phyloP scores from a whole-genome alignment of 2,113 vertebrate genomes.

The Myiagra hebetior region DNA sequence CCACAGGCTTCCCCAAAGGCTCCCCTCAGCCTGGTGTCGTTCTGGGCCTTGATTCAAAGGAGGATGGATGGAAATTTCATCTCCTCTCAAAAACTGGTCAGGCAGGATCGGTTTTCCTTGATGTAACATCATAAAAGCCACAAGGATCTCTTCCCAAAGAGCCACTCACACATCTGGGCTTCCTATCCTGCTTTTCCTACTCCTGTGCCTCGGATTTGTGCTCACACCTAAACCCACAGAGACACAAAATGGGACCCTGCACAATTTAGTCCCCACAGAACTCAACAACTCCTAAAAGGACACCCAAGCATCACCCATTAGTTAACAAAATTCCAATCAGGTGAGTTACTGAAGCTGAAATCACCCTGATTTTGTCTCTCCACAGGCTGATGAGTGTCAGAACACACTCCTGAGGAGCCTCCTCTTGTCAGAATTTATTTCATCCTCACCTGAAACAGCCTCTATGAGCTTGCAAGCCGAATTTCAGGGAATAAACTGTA shows the following conservation, averaged over 20 bases:
- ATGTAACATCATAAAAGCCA: not conserved
- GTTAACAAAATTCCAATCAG: not conserved
- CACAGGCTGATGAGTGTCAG: not conserved
- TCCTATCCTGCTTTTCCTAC: not conserved
- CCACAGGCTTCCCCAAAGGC: not conserved
- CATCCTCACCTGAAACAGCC: not conserved
- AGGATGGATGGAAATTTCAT: slow-evolving; percentile 5
- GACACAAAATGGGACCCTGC: not conserved
- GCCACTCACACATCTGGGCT: not conserved
- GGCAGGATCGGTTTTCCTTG: slow-evolving; percentile 29
- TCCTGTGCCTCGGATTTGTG: not conserved
- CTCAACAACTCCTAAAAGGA: not conserved
- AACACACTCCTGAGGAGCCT: not conserved
- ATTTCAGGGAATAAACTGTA: not conserved
- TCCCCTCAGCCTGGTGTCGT: not conserved
- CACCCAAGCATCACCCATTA: not conserved
- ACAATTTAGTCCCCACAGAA: not conserved
- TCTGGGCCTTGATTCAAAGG: not conserved
- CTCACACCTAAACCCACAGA: not conserved
- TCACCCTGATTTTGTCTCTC: not conserved
- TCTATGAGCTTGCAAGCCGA: not conserved
- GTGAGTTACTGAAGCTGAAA: not conserved
- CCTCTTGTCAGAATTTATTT: not conserved
- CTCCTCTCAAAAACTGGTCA: slow-evolving; percentile 1
- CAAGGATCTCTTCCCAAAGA: not conserved